Conservation (phyloP, 2,888 invertebrate genomes). For the Stramonita haemastoma region DNA sequence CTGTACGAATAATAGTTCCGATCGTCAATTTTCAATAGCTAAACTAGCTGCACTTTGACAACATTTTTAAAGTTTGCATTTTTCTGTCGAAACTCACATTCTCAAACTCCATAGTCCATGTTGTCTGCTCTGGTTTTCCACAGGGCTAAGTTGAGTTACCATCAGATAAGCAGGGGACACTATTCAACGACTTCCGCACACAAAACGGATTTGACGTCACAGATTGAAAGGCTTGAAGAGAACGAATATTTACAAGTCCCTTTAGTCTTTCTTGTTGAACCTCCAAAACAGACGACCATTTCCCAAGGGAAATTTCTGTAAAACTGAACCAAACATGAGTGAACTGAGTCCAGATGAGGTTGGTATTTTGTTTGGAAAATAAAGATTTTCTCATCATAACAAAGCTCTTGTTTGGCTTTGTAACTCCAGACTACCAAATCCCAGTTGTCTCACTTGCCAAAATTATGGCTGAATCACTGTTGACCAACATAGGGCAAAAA, state of each 20-base stretch:
- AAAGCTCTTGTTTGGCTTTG: not conserved
- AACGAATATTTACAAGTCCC: not conserved
- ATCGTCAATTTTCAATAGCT: not conserved
- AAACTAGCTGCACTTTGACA: not conserved
- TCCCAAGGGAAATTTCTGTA: not conserved
- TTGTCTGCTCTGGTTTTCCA: constrained; percentile 7
- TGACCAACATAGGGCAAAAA: not conserved
- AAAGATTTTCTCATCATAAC: not conserved
- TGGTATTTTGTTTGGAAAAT: constrained; percentile 75
- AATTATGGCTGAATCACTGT: not conserved
- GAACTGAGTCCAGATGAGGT: constrained; percentile 94
- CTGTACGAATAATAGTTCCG: not conserved
- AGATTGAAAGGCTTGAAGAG: not conserved
- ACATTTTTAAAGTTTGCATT: not conserved
- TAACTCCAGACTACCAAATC: not conserved
- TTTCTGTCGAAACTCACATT: not conserved
- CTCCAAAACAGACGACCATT: not conserved
- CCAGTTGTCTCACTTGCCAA: no score
- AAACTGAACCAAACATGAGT: constrained; percentile 81
- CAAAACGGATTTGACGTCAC: constrained; percentile 44
- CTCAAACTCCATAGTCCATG: constrained; percentile 15
- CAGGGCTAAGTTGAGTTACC: constrained; percentile 22
- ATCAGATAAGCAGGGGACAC: constrained; percentile 36
- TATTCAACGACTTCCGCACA: constrained; percentile 32
- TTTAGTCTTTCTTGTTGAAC: not conserved